These are phyloP conservation scores for Chamaetylas fuelleborni DNA, from an alignment of 2,113 vertebrate species.

Conservation along the genomic window DNA sequence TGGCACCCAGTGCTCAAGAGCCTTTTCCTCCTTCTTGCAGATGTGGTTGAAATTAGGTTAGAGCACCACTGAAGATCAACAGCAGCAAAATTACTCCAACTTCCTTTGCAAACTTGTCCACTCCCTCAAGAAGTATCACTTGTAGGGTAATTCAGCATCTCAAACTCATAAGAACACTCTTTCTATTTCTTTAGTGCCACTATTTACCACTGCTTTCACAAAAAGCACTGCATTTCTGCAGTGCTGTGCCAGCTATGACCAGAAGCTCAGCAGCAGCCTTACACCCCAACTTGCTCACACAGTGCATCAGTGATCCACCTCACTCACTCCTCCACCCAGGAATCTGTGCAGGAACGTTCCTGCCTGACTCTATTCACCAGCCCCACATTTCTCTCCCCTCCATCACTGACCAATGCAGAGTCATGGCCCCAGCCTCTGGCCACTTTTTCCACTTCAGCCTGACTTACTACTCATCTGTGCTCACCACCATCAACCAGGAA, in stretches of 20 bases:
- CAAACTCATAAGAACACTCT: background rate
- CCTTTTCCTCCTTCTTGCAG: background rate
- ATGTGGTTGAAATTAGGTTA: background rate
- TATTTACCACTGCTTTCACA: background rate
- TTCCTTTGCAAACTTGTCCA: background rate
- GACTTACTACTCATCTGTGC: background rate
- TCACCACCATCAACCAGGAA: background rate
- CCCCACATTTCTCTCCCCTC: background rate
- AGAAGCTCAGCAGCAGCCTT: background rate
- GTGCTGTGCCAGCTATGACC: background rate
- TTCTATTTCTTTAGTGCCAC: background rate
- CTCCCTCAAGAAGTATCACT: background rate
- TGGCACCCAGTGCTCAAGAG: background rate
- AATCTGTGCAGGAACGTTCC: background rate
- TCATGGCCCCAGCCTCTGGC: background rate
- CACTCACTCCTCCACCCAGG: background rate
- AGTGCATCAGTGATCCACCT: rapidly evolving
- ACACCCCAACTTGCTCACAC: background rate
- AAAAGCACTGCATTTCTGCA: background rate
- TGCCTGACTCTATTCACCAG: background rate
- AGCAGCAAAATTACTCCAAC: background rate
- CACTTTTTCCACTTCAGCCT: background rate
- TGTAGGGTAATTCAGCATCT: background rate
- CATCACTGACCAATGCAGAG: background rate
- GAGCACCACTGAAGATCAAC: background rate